phyloP scores from a whole-genome alignment of 2,113 vertebrate genomes.

The Erinaceus europaeus region DNA sequence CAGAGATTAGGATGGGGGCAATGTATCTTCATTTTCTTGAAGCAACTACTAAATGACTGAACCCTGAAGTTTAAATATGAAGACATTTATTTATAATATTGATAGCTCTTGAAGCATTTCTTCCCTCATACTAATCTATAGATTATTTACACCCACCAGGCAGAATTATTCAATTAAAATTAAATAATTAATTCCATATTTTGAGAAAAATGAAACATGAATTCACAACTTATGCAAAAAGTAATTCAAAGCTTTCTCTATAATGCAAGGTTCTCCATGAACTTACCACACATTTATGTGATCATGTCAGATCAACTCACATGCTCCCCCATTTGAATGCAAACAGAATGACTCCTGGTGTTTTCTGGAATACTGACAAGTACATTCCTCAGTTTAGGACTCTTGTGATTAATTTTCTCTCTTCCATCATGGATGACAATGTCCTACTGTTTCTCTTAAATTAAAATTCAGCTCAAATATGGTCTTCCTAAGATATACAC shows the following conservation, averaged over 20 bases:
- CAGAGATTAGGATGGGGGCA: too few species aligned
- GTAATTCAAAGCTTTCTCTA: not conserved
- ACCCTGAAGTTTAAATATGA: not conserved
- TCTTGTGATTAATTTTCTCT: not conserved
- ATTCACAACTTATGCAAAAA: not conserved
- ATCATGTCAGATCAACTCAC: not conserved
- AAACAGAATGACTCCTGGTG: fast-evolving
- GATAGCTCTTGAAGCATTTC: not conserved
- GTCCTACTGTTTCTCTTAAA: not conserved
- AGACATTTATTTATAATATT: not conserved
- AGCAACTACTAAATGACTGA: not conserved
- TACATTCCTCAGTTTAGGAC: not conserved
- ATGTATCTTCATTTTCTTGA: not conserved
- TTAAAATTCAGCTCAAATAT: not conserved
- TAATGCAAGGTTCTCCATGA: not conserved
- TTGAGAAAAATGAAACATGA: not conserved
- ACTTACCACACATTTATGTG: not conserved
- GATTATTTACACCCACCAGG: not conserved
- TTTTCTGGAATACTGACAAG: not conserved
- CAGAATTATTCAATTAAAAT: not conserved
- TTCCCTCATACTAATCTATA: not conserved
- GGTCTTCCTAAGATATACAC: not conserved
- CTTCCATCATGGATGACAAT: not conserved
- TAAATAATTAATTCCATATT: not conserved
- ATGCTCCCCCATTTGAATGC: not conserved